phyloP scores from a whole-genome alignment of 2,113 vertebrate species.

The Neopipo cinnamomea region DNA sequence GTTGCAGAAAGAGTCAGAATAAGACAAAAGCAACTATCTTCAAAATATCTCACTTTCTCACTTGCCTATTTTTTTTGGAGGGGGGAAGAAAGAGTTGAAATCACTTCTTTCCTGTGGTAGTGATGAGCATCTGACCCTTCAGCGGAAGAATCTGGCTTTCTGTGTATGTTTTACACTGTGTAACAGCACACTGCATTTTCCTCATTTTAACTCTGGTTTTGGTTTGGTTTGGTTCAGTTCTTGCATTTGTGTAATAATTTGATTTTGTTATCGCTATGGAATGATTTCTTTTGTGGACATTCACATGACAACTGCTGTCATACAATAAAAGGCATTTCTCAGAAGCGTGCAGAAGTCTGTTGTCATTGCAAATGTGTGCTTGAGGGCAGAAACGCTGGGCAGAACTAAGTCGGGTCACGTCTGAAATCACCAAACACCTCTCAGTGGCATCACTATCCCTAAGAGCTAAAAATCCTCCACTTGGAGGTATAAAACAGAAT shows the following conservation, averaged over 20 bases:
- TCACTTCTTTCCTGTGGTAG: not conserved
- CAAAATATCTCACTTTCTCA: not conserved
- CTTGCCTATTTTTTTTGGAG: not conserved
- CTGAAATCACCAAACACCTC: not conserved
- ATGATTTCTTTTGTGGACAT: not conserved
- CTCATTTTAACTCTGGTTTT: conserved; percentile 3
- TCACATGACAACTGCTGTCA: not conserved
- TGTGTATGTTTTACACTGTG: not conserved
- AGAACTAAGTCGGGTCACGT: not conserved
- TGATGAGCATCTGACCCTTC: not conserved
- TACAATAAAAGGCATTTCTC: conserved; percentile 52
- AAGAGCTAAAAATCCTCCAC: not conserved
- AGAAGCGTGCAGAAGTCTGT: not conserved
- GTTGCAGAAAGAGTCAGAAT: not conserved
- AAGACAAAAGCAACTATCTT: not conserved
- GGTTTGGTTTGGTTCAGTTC: not conserved
- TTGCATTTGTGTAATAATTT: conserved; percentile 11
- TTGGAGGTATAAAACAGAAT: not conserved
- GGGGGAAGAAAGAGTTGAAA: not conserved
- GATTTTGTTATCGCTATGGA: not conserved
- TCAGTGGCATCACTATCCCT: not conserved
- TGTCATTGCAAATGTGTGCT: not conserved
- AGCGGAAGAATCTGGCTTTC: not conserved
- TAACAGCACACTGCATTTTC: not conserved
- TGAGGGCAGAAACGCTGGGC: not conserved